A percentile compares a stretch with the other conserved stretches of the same genome.
These are phyloP conservation scores for Platycnemis pennipes DNA, from an alignment of 2,888 invertebrate species.

Conservation along the genomic window DNA sequence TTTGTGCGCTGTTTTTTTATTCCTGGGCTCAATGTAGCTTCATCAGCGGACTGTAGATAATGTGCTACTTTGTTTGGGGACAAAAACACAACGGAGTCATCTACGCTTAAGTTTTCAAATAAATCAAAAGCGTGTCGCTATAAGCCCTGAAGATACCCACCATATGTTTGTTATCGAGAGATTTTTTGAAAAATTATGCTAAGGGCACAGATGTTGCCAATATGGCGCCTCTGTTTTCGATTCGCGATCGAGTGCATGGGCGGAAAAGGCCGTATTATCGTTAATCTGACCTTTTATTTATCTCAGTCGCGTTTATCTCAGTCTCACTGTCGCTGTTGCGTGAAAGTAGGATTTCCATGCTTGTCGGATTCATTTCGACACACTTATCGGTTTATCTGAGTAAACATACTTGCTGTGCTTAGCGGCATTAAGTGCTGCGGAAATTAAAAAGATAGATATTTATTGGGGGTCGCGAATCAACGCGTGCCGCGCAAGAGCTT, in stretches of 20 bases:
- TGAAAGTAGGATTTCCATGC: neutral
- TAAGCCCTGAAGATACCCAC: neutral
- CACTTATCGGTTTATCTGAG: neutral
- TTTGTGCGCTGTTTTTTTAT: too few relatives aligned
- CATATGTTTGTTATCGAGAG: neutral
- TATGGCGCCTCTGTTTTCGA: neutral
- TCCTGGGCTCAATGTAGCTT: too few relatives aligned
- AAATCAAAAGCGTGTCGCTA: neutral
- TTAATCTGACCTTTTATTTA: neutral
- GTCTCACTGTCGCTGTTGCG: neutral
- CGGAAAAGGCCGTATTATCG: neutral
- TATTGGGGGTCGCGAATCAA: neutral
- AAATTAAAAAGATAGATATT: neutral
- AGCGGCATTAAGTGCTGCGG: neutral
- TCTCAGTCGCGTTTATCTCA: neutral
- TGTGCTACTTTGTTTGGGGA: too few relatives aligned
- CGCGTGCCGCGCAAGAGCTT: neutral
- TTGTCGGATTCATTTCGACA: slow-evolving; percentile 1
- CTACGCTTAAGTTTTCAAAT: neutral
- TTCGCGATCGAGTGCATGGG: neutral
- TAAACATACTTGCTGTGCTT: neutral
- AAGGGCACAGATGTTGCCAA: neutral
- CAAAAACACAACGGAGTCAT: too few relatives aligned
- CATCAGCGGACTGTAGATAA: too few relatives aligned
- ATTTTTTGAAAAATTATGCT: neutral